Evolutionary conservation across 2,888 invertebrate genomes (phyloP).

Genomic region (Nymphalis c-album): DNA sequence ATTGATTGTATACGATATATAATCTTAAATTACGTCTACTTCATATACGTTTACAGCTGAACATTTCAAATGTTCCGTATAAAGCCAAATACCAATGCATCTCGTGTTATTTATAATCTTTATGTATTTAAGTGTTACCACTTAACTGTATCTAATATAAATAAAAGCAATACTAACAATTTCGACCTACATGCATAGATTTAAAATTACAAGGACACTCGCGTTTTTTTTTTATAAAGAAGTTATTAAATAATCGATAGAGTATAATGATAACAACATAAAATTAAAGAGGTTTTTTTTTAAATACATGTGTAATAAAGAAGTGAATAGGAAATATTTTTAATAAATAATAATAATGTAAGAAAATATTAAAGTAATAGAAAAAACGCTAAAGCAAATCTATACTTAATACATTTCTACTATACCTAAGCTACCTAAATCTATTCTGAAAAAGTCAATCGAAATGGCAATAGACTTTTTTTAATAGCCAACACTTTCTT

Average conservation of each 20-base stretch:
- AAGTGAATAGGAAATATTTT: too few species aligned
- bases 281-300: not conserved
- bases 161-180: slow-evolving; percentile 40
- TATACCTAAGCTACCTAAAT: slow-evolving; percentile 30
- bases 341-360: not conserved
- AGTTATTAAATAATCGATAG: not conserved
- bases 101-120: slow-evolving; percentile 75
- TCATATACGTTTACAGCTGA: slow-evolving; percentile 74
- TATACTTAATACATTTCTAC: slow-evolving; percentile 25
- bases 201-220: slow-evolving; percentile 8
- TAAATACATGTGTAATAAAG: too few species aligned
- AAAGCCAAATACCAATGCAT: slow-evolving; percentile 83
- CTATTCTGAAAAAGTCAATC: slow-evolving; percentile 16
- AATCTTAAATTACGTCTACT: slow-evolving; percentile 51
- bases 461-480: slow-evolving; percentile 21
- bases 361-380: slow-evolving; percentile 8
- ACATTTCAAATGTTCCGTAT: slow-evolving; percentile 77
- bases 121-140: slow-evolving; percentile 50
- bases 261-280: not conserved
- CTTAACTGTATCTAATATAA: slow-evolving; percentile 47
- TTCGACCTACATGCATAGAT: slow-evolving; percentile 11
- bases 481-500: not conserved
- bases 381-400: slow-evolving; percentile 28
- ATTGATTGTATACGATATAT: slow-evolving; percentile 54
- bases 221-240: not conserved